A percentile compares a stretch with the other conserved stretches of the same genome.
phyloP scores from a whole-genome alignment of 2,113 vertebrate genomes.

The Tenebrosternarchus preto region DNA sequence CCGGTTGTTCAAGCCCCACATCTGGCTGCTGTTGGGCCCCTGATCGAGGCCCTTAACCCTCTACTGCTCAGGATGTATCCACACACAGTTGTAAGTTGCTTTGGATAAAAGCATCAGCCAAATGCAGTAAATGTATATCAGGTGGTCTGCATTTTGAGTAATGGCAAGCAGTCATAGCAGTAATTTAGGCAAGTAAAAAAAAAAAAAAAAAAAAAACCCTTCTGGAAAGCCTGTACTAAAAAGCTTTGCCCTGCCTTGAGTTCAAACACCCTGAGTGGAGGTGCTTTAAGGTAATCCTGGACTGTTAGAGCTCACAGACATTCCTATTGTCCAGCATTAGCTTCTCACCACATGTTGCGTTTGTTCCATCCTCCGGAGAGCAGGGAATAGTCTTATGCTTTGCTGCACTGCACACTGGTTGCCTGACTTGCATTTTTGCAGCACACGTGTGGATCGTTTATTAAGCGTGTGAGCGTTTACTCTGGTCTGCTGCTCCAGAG shows the following conservation, averaged over 20 bases:
- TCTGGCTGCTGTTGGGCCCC: too few relatives aligned
- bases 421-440: constrained; percentile 29
- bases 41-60: too few relatives aligned
- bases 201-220: too few relatives aligned
- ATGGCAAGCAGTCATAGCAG: constrained; percentile 2
- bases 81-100: too few relatives aligned
- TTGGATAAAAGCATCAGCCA: too few relatives aligned
- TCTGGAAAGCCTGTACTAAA: too few relatives aligned
- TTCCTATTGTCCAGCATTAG: background rate
- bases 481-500: constrained; percentile 5
- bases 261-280: background rate
- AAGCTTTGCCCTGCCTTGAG: background rate
- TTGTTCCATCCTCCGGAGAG: background rate
- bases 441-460: constrained; percentile 9
- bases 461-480: constrained; percentile 20
- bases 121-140: constrained; percentile 25
- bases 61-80: too few relatives aligned
- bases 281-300: constrained; percentile 13
- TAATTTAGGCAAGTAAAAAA: background rate
- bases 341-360: background rate
- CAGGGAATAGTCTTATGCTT: background rate
- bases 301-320: background rate
- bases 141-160: constrained; percentile 8
- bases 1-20: too few relatives aligned
- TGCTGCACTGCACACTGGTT: too few relatives aligned